Percentiles rank a stretch among this genome's conserved stretches.
Conservation (phyloP, 2,888 invertebrate genomes). For the Hoplodrina blanda region DNA sequence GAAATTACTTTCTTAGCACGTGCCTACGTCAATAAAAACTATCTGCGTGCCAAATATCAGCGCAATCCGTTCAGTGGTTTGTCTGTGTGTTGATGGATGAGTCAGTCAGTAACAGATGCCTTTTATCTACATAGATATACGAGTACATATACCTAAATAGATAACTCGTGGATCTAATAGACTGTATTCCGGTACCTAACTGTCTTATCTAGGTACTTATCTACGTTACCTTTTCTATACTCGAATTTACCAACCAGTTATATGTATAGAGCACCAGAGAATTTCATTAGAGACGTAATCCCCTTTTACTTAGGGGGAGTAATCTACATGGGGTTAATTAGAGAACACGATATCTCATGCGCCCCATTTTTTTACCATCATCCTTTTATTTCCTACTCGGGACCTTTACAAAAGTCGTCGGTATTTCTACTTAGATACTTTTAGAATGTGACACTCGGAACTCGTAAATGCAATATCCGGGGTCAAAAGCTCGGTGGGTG, state of each 20-base stretch:
- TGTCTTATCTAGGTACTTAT: background rate
- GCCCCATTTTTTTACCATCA: constrained; percentile 35
- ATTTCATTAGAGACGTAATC: constrained; percentile 53
- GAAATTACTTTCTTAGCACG: too few relatives aligned
- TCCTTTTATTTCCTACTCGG: constrained; percentile 7
- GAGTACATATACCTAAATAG: too few relatives aligned
- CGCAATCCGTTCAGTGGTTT: too few relatives aligned
- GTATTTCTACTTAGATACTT: background rate
- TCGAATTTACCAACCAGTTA: background rate
- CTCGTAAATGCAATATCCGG: background rate
- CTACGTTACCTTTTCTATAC: background rate
- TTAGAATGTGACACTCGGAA: background rate
- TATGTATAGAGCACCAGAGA: constrained; percentile 22
- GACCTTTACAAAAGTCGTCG: background rate
- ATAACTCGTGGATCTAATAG: background rate
- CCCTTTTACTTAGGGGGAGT: constrained; percentile 38
- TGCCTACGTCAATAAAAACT: too few relatives aligned
- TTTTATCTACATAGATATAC: too few relatives aligned
- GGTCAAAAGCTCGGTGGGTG: background rate
- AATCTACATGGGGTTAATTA: constrained; percentile 52
- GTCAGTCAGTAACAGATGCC: too few relatives aligned
- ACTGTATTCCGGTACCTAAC: background rate
- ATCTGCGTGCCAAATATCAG: too few relatives aligned
- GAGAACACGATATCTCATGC: constrained; percentile 36
- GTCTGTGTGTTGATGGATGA: too few relatives aligned